phyloP scores from a whole-genome alignment of 2,888 invertebrate species.

The Epirrita christyi region DNA sequence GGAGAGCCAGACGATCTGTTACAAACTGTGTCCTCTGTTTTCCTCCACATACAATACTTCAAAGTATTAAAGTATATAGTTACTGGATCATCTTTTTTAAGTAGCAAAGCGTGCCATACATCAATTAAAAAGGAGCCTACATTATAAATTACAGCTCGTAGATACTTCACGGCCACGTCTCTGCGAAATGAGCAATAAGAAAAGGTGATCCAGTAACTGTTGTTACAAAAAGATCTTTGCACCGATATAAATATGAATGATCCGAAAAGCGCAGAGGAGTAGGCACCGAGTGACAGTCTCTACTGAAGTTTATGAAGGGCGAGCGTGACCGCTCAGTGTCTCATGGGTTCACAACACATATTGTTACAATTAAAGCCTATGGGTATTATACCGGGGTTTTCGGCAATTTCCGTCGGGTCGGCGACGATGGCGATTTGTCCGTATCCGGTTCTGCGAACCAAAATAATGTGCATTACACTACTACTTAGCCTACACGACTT shows the following conservation, averaged over 20 bases:
- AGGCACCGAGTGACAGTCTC: conserved; percentile 83
- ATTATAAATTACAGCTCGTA: conserved; percentile 16
- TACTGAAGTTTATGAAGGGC: conserved; percentile 73
- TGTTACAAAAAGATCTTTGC: conserved; percentile 55
- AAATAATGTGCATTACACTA: conserved; percentile 67
- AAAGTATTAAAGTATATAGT: conserved; percentile 35
- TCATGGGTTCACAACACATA: conserved; percentile 85
- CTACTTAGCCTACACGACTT: conserved; percentile 32
- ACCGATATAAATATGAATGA: conserved; percentile 60
- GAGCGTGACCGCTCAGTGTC: conserved; percentile 70
- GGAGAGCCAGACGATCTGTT: conserved; percentile 40
- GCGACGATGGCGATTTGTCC: conserved; percentile 95
- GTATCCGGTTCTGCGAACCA: conserved; percentile 91
- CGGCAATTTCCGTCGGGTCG: conserved; percentile 97
- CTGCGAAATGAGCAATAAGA: conserved; percentile 25
- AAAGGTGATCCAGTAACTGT: conserved; percentile 59
- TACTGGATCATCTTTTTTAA: conserved; percentile 55
- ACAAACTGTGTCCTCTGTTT: conserved; percentile 28
- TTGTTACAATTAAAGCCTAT: conserved; percentile 83
- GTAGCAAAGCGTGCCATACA: conserved; percentile 27
- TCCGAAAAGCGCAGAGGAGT: conserved; percentile 76
- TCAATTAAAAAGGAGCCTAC: conserved; percentile 13
- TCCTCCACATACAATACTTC: conserved; percentile 36
- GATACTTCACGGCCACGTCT: conserved; percentile 2
- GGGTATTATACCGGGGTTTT: conserved; percentile 97